Evolutionary conservation across 2,113 vertebrate genomes (phyloP), one percentile per base, ranked within the genome.

Genomic region (Columba janthina): DNA sequence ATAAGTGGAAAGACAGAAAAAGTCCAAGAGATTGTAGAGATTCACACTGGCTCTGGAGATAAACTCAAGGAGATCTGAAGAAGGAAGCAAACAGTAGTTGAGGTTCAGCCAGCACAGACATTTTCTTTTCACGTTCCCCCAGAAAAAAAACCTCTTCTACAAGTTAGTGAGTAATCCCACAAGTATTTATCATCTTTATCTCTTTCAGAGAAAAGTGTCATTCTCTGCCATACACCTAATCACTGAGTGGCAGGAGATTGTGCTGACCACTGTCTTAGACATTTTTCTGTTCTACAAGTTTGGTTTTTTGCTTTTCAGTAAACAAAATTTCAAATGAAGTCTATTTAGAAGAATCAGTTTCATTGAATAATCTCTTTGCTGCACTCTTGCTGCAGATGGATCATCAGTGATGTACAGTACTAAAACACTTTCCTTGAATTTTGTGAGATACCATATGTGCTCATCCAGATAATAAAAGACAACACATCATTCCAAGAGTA

Each of bases 391-490:
- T 75, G 38, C 71, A 64, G 40, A 72, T 62, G 75, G 31, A 71
- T 89, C 44, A 32, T 19, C 4, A 5, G 28, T 74, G 87, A 78
- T 34, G 46, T 61, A 69, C 60, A 48, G 61, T 51, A 60, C 91
- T 61, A 78, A 94, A 92, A 92, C 28, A 65, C n/a, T 95, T 76
- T 38, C 79, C 62, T 50, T 88, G 15, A 94, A 36, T 92, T 85
- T 94, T 61, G 18, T 92, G 36, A 79, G 62, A n/a, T 88, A 90
- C 22, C 26, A 18, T 79, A 90, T 77, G 67, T 93, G 69, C n/a
- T 77, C 36, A 11, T 1, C 1, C 34, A 89, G 61, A 81, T 56
- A 87, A 82, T 69, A 70, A 65, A 89, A 85, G 76, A 73, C 31
- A 93, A 74, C 28, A 42, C 31, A 18, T 89, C 93, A 77, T 82